These are phyloP conservation scores for Agonopterix heracliana DNA, from an alignment of 2,888 invertebrate genomes.

Conservation along the genomic window DNA sequence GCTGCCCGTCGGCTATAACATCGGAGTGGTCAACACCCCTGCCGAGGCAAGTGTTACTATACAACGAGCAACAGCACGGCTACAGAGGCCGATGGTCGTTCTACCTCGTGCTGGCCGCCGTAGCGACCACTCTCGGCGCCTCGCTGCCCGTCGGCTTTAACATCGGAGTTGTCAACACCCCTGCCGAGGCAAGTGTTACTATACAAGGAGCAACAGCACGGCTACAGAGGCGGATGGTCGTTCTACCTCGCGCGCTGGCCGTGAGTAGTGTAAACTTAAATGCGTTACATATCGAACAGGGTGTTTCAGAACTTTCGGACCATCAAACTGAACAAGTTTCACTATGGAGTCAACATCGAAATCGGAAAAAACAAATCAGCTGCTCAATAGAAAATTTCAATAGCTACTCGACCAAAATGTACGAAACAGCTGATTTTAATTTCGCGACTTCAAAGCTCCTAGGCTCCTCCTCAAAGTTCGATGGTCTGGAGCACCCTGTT, in stretches of 20 bases:
- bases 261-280: constrained; percentile 63
- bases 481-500: no score
- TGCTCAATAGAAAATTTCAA: no score
- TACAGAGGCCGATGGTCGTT: constrained; percentile 77
- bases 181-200: constrained; percentile 80
- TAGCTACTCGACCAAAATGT: no score
- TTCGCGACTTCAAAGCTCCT: no score
- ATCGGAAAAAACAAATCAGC: no score
- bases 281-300: no score
- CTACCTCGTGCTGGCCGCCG: constrained; percentile 80
- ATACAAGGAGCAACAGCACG: constrained; percentile 41
- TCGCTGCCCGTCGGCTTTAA: constrained; percentile 90
- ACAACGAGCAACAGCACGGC: constrained; percentile 41
- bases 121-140: constrained; percentile 84
- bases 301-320: no score
- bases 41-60: constrained; percentile 79
- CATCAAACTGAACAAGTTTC: no score
- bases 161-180: constrained; percentile 91
- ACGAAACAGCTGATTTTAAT: no score
- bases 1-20: constrained; percentile 88
- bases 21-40: constrained; percentile 91
- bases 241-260: constrained; percentile 78
- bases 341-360: no score
- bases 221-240: constrained; percentile 75
- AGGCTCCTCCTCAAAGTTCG: no score